Evolutionary conservation across 2,797 vertebrate genomes (phyloP).

Genomic region (Tarsius wallacei): DNA sequence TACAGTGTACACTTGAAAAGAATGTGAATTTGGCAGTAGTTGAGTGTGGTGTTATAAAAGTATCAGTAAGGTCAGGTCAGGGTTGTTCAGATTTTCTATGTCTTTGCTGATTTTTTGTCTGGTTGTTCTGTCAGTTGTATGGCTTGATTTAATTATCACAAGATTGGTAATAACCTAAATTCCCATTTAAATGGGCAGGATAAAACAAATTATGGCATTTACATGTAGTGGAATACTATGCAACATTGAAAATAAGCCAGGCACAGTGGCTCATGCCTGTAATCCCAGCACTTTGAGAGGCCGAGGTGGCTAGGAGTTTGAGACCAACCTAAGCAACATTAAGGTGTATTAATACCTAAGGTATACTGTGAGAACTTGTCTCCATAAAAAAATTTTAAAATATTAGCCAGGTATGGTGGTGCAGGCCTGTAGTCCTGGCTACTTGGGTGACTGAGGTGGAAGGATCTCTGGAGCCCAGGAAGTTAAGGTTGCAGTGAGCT

Average conservation of each 20-base stretch:
- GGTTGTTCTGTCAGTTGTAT: not conserved
- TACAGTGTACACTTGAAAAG: not conserved
- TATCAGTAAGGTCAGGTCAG: not conserved
- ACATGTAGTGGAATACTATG: not conserved
- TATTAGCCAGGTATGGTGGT: not conserved
- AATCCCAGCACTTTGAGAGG: not conserved
- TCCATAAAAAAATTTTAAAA: not conserved
- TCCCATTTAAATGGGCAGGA: not conserved
- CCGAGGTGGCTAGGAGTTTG: too few relatives aligned
- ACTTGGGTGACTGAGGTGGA: not conserved
- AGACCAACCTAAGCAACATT: too few relatives aligned
- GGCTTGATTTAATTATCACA: not conserved
- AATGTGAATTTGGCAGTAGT: not conserved
- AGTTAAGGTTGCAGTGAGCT: not conserved
- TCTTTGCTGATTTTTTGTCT: not conserved
- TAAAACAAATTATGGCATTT: constrained; percentile 23
- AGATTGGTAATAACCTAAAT: not conserved
- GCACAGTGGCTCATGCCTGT: not conserved
- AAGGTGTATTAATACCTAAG: too few relatives aligned
- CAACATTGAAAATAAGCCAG: not conserved
- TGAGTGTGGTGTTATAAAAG: not conserved
- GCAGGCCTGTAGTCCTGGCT: not conserved
- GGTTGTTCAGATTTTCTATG: not conserved
- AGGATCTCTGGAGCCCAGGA: not conserved
- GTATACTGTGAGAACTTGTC: too few relatives aligned